Base-by-base conservation (phyloP, 2,888 invertebrate genomes). In the Allacma fusca region DNA sequence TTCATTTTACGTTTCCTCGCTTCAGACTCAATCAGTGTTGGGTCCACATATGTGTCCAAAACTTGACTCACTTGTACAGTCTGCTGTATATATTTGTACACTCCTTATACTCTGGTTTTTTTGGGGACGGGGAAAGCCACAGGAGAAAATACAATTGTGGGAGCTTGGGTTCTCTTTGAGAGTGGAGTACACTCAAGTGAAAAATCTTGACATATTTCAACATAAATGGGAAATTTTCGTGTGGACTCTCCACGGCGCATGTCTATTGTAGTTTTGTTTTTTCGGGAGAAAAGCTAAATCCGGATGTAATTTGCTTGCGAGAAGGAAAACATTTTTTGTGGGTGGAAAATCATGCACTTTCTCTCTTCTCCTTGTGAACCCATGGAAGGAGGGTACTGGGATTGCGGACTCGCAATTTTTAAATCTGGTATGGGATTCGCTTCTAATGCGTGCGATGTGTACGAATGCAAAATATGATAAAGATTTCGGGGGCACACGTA, bases 241-340 rank as follows among this genome's bases (percentile, higher is more conserved):
- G 74, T 24, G 23, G 7, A 28, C 64, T 21, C 40, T 28, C 1
- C 13, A 16, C 21, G 44, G 67, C 74, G 74, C 74, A 74, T 74
- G 65, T 21, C 43, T 50, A 23, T 28, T 57, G 57, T 28, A 28
- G 19, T 57, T 19, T 71, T 50, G 57, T 70, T n/a, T 19, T 24
- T 62, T 12, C 1, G 12, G 23, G 2, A 62, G 62, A 24, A 44
- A 65, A 65, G 59, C 65, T 67, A 65, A 74, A 67, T 44, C 74
- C 74, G 74, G 74, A 74, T 74, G 74, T 74, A 74, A 74, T 74
- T 74, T 74, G 74, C 74, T 74, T 71, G 71, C 28, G 43, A 74
- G 44, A 74, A 67, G 67, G 74, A 65, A 74, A 74, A 74, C 74
- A 65, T 74, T 74, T 74, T 74, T 43, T 74, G 65, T 43, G 44